These are phyloP conservation scores for Drosophila takahashii DNA, from an alignment of 1,140 invertebrate genomes.

Conservation along the genomic window DNA sequence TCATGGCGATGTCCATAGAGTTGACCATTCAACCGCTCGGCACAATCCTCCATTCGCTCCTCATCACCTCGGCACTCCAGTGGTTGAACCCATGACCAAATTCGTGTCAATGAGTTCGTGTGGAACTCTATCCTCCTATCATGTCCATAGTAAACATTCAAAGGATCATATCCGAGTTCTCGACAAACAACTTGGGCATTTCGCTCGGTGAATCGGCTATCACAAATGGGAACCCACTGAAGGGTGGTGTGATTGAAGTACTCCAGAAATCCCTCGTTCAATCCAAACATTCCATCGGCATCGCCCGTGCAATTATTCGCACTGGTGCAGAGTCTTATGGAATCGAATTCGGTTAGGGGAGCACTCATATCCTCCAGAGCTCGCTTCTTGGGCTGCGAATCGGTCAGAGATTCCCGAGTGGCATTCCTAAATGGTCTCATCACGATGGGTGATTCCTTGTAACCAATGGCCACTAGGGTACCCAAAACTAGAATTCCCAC, in stretches of 20 bases:
- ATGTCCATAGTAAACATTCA: conserved; percentile 94
- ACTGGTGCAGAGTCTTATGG: conserved; percentile 90
- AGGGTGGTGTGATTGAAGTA: conserved; percentile 97
- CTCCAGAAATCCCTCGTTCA: conserved; percentile 94
- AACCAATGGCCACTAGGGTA: conserved; percentile 93
- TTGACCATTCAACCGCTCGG: conserved; percentile 94
- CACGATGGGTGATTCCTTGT: conserved; percentile 91
- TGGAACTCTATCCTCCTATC: conserved; percentile 93
- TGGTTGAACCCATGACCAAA: conserved; percentile 98
- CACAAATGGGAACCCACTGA: conserved; percentile 99
- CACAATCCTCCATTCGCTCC: conserved; percentile 92
- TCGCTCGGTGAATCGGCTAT: conserved; percentile 96
- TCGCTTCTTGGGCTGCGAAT: conserved; percentile 84
- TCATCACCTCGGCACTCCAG: conserved; percentile 94
- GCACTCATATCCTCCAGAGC: conserved; percentile 78
- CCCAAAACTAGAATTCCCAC: conserved; percentile 98
- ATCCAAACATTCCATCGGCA: conserved; percentile 85
- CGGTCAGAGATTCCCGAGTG: conserved; percentile 47
- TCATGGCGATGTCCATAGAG: conserved; percentile 93
- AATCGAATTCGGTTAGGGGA: conserved; percentile 85
- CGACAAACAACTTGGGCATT: conserved; percentile 98
- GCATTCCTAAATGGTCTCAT: conserved; percentile 90
- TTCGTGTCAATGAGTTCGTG: conserved; percentile 91
- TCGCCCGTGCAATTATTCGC: conserved; percentile 89
- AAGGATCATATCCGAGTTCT: conserved; percentile 94